phyloP scores from a whole-genome alignment of 2,113 vertebrate genomes.

The Mustela lutreola region DNA sequence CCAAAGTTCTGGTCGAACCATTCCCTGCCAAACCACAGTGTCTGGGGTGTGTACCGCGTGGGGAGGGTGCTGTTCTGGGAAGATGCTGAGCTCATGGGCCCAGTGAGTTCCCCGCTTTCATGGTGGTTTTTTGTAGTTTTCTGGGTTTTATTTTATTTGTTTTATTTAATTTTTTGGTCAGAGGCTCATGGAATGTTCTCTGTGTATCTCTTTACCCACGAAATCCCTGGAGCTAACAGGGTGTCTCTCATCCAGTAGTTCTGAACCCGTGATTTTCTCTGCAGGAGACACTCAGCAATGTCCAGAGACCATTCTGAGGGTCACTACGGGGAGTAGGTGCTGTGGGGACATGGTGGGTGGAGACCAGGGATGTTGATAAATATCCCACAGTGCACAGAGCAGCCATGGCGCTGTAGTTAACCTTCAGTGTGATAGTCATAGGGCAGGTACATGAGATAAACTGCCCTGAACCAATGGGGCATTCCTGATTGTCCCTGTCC shows the following conservation, averaged over 20 bases:
- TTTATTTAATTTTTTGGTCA: not conserved
- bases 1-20: not conserved
- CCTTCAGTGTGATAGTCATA: fast-evolving
- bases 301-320: not conserved
- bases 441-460: too few species aligned
- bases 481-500: fast-evolving
- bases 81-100: not conserved
- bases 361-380: not conserved
- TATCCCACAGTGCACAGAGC: not conserved
- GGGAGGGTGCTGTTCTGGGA: not conserved
- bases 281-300: not conserved
- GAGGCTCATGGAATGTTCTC: not conserved
- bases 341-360: not conserved
- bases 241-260: not conserved
- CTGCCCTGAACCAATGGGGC: not conserved
- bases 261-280: not conserved
- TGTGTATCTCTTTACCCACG: not conserved
- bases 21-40: not conserved
- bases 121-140: not conserved
- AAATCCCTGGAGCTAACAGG: not conserved
- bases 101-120: not conserved
- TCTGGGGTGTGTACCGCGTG: fast-evolving
- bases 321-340: not conserved
- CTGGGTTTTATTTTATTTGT: not conserved
- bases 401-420: not conserved